Conservation (phyloP, 2,797 vertebrate species). For the Synaphobranchus kaupii region DNA sequence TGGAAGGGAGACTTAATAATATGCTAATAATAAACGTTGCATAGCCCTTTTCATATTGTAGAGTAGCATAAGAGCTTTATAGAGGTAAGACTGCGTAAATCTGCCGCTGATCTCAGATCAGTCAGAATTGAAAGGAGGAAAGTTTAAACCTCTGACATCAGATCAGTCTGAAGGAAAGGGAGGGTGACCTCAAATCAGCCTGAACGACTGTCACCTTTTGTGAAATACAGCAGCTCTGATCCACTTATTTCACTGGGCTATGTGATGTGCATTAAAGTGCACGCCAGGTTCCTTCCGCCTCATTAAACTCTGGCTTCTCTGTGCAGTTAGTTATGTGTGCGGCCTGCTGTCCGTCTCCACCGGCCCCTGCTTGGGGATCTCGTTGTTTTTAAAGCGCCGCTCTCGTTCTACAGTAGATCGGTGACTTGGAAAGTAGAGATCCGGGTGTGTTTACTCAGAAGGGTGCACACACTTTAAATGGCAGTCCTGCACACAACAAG, state of each 20-base stretch:
- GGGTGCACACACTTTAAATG: not conserved
- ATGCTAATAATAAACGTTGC: not conserved
- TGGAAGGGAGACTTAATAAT: not conserved
- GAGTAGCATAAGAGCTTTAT: not conserved
- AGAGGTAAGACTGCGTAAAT: not conserved
- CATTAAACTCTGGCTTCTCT: slow-evolving; percentile 9
- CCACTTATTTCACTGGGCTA: slow-evolving; percentile 12
- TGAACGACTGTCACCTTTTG: not conserved
- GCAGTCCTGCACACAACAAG: not conserved
- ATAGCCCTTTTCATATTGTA: too few species aligned
- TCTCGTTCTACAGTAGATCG: not conserved
- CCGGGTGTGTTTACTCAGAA: not conserved
- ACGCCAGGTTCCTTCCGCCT: slow-evolving; percentile 11
- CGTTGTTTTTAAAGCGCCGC: not conserved
- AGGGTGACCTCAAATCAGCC: slow-evolving; percentile 2
- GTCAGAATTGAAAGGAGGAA: not conserved
- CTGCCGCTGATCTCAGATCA: not conserved
- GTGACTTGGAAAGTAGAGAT: not conserved
- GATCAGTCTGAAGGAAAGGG: not conserved
- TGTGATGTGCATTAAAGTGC: slow-evolving; percentile 12
- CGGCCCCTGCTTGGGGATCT: not conserved
- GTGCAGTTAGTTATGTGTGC: not conserved
- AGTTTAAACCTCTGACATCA: not conserved
- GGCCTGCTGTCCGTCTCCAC: not conserved
- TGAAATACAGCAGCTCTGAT: not conserved